These are phyloP conservation scores for Frankliniella fusca DNA, from an alignment of 2,888 invertebrate genomes.

Conservation along the genomic window DNA sequence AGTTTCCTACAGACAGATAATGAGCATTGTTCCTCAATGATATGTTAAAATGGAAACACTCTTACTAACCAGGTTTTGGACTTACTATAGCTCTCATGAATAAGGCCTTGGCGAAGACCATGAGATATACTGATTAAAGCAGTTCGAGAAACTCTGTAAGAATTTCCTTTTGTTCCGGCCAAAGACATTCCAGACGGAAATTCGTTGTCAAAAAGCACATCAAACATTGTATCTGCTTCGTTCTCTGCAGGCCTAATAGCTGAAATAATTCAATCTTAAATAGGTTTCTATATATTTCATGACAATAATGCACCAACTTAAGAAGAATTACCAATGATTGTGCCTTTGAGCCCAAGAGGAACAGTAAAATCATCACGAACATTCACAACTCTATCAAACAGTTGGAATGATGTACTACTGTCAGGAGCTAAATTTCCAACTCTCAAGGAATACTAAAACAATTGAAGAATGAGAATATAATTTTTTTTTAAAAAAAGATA, in stretches of 20 bases:
- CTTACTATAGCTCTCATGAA: background rate
- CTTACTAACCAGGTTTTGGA: background rate
- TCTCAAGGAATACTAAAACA: slow-evolving; percentile 52
- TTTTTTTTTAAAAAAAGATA: background rate
- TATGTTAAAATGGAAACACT: no score
- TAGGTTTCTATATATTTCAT: background rate
- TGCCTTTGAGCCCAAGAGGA: slow-evolving; percentile 79
- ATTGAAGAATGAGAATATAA: slow-evolving; percentile 25
- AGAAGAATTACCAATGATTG: slow-evolving; percentile 61
- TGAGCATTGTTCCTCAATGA: background rate
- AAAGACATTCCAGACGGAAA: slow-evolving; percentile 63
- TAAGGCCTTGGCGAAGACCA: slow-evolving; percentile 45
- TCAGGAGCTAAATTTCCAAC: slow-evolving; percentile 62
- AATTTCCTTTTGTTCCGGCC: slow-evolving; percentile 50
- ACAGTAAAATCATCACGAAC: slow-evolving; percentile 69
- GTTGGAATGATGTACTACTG: slow-evolving; percentile 56
- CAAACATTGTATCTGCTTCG: slow-evolving; percentile 60
- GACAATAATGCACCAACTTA: background rate
- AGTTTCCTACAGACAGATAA: background rate
- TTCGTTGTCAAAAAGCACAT: slow-evolving; percentile 74
- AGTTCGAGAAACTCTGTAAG: slow-evolving; percentile 53
- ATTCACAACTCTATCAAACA: slow-evolving; percentile 83
- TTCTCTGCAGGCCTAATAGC: slow-evolving; percentile 54
- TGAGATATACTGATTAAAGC: slow-evolving; percentile 60
- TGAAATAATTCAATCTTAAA: slow-evolving; percentile 34